Evolutionary conservation across 2,888 invertebrate genomes (phyloP).

Genomic region (Harpalus rubripes): DNA sequence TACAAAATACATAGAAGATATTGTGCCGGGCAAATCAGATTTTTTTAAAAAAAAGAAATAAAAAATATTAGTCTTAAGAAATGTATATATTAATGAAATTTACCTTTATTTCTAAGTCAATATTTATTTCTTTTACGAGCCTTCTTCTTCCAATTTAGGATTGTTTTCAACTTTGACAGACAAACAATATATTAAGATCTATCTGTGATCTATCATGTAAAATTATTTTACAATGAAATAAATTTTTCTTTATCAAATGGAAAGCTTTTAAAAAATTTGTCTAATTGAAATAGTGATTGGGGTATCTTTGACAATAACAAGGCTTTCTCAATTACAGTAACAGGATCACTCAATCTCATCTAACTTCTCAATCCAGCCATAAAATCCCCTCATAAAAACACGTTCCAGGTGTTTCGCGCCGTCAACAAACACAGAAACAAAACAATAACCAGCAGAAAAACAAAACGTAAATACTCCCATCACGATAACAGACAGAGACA

Average conservation of each 20-base stretch:
- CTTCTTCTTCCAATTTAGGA: too few relatives aligned
- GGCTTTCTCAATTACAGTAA: slow-evolving; percentile 19
- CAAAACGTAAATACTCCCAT: slow-evolving; percentile 50
- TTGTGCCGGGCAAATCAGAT: too few relatives aligned
- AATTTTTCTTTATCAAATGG: not conserved
- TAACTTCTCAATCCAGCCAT: slow-evolving; percentile 48
- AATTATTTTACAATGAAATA: not conserved
- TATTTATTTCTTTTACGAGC: too few relatives aligned
- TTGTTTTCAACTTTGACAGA: too few relatives aligned
- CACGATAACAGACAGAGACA: slow-evolving; percentile 49
- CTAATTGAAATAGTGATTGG: slow-evolving; percentile 1
- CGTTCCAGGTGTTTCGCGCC: slow-evolving; percentile 38
- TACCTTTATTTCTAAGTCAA: too few relatives aligned
- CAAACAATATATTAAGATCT: too few relatives aligned
- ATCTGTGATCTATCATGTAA: too few relatives aligned
- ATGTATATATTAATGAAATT: too few relatives aligned
- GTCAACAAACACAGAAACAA: slow-evolving; percentile 45
- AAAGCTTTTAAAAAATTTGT: not conserved
- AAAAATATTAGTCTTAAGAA: too few relatives aligned
- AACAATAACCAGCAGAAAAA: slow-evolving; percentile 50
- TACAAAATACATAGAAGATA: too few relatives aligned
- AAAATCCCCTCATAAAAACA: slow-evolving; percentile 49
- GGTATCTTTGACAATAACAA: not conserved
- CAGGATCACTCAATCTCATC: slow-evolving; percentile 44
- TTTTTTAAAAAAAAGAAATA: too few relatives aligned